phyloP scores from a whole-genome alignment of 2,113 vertebrate species.

The Uria aalge region DNA sequence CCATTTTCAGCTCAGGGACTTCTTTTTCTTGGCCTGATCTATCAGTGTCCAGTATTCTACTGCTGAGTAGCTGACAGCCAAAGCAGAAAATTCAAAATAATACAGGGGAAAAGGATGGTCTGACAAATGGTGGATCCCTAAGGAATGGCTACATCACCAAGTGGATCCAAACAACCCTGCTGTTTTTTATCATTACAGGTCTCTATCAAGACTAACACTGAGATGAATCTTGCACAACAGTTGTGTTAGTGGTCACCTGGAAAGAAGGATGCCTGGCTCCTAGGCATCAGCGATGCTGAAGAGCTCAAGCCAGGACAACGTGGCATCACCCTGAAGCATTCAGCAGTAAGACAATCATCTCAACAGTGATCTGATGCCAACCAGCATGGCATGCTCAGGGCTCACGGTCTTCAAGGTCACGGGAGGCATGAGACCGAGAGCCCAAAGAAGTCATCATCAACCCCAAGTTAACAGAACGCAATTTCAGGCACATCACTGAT shows the following conservation, averaged over 20 bases:
- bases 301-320: neutral
- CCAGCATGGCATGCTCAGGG: neutral
- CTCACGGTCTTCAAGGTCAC: neutral
- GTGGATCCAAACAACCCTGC: neutral
- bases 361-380: neutral
- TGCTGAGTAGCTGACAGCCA: neutral
- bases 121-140: neutral
- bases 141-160: neutral
- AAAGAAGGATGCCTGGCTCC: neutral
- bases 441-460: neutral
- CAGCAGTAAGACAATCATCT: neutral
- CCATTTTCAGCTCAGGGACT: neutral
- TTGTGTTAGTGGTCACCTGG: neutral
- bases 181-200: neutral
- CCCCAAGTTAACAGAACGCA: neutral
- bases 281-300: fast-evolving
- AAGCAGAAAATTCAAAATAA: neutral
- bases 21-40: neutral
- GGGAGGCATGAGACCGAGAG: neutral
- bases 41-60: neutral
- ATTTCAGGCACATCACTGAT: neutral
- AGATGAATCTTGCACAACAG: neutral
- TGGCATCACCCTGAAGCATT: neutral
- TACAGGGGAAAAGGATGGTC: neutral
- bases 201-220: neutral